These are phyloP conservation scores for Thereva nobilitata DNA, from an alignment of 2,888 invertebrate genomes.

Conservation along the genomic window DNA sequence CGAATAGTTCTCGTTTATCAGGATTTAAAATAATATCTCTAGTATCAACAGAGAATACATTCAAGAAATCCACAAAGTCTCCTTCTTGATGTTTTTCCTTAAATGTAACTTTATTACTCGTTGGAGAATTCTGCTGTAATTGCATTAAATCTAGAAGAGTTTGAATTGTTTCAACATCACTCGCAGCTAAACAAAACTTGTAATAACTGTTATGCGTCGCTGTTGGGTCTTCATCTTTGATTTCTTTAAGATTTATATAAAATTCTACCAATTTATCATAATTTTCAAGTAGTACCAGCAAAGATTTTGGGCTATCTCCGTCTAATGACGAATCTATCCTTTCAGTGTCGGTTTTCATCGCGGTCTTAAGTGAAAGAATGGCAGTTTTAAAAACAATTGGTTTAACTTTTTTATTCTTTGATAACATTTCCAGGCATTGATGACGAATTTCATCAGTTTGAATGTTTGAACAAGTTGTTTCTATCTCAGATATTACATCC, in stretches of 20 bases:
- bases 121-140: conserved; percentile 39
- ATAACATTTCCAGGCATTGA: conserved; percentile 73
- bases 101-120: conserved; percentile 61
- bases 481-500: conserved; percentile 49
- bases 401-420: conserved; percentile 66
- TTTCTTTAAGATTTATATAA: conserved; percentile 50
- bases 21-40: conserved; percentile 53
- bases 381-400: conserved; percentile 65
- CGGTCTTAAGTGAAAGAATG: conserved; percentile 53
- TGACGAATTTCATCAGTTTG: conserved; percentile 73
- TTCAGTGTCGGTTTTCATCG: conserved; percentile 48
- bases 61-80: conserved; percentile 62
- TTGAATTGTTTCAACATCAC: conserved; percentile 66
- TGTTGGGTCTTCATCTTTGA: conserved; percentile 41
- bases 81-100: conserved; percentile 61
- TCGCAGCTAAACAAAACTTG: conserved; percentile 48
- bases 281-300: conserved; percentile 47
- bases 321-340: background rate
- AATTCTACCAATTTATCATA: conserved; percentile 52
- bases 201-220: conserved; percentile 12
- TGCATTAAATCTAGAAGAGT: conserved; percentile 64
- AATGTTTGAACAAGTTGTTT: conserved; percentile 63
- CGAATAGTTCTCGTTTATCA: conserved; percentile 51
- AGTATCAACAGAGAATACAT: conserved; percentile 50
- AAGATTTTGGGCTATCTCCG: conserved; percentile 20